Conservation (phyloP, 2,797 vertebrate genomes). For the Tokudaia muenninki region DNA sequence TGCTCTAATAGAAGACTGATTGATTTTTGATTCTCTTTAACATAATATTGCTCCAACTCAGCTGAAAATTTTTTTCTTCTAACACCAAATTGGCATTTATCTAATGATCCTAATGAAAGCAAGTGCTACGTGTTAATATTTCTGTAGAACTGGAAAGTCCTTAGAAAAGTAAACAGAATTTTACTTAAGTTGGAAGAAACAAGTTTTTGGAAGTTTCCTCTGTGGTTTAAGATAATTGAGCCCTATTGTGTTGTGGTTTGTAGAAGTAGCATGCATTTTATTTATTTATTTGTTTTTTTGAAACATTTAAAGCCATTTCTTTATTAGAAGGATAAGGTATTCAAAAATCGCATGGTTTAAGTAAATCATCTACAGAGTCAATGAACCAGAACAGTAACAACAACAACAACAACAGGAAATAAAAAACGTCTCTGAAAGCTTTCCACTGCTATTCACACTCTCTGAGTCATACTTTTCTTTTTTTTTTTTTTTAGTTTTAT, state of each 20-base stretch:
- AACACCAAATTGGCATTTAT: constrained; percentile 72
- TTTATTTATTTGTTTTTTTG: no score
- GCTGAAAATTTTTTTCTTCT: constrained; percentile 74
- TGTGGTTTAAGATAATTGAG: constrained; percentile 42
- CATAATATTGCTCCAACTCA: constrained; percentile 76
- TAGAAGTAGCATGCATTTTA: neutral
- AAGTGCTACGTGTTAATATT: constrained; percentile 73
- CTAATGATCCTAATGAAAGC: constrained; percentile 75
- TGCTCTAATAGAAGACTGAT: constrained; percentile 76
- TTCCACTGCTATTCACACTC: no score
- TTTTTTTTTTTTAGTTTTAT: no score
- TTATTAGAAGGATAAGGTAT: no score
- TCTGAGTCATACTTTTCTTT: no score
- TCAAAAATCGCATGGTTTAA: no score
- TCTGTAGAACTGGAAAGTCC: constrained; percentile 54
- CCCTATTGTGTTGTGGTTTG: neutral
- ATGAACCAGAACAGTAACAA: no score
- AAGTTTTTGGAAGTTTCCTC: neutral
- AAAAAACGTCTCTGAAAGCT: no score
- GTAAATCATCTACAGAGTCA: no score
- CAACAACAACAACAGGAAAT: no score
- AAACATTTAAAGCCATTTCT: no score
- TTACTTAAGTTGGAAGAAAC: constrained; percentile 57
- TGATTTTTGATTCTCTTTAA: constrained; percentile 81
- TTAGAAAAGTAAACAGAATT: constrained; percentile 64